Evolutionary conservation across 1,140 invertebrate genomes (phyloP).

Genomic region (Chrysomallon squamiferum): DNA sequence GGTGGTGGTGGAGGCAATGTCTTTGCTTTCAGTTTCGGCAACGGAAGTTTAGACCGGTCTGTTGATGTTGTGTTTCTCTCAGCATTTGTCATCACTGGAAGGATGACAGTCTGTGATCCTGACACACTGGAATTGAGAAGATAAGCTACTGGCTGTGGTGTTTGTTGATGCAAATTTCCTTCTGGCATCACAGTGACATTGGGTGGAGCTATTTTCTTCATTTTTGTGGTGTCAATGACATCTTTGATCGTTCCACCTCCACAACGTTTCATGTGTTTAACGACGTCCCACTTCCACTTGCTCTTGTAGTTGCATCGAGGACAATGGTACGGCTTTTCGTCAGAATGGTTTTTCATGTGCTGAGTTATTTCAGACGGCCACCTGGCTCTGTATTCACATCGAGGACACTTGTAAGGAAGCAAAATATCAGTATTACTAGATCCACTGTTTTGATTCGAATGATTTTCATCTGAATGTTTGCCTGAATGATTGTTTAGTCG

Average conservation of each 20-base stretch:
- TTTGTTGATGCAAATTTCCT: slow-evolving; percentile 32
- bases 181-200: slow-evolving; percentile 53
- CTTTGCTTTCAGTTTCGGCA: slow-evolving; percentile 1
- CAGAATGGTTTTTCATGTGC: slow-evolving; percentile 64
- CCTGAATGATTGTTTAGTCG: not conserved
- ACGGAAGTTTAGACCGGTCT: not conserved
- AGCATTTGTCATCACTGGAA: slow-evolving; percentile 6
- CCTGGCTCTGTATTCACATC: slow-evolving; percentile 60
- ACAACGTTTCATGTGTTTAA: slow-evolving; percentile 62
- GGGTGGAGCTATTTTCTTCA: slow-evolving; percentile 37
- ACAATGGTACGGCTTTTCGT: slow-evolving; percentile 62
- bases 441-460: not conserved
- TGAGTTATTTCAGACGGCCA: slow-evolving; percentile 64
- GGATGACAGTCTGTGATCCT: slow-evolving; percentile 9
- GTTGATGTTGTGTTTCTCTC: slow-evolving; percentile 6
- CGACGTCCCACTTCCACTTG: slow-evolving; percentile 66
- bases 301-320: slow-evolving; percentile 60
- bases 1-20: not conserved
- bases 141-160: slow-evolving; percentile 24
- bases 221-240: slow-evolving; percentile 58
- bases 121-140: slow-evolving; percentile 2
- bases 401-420: slow-evolving; percentile 58
- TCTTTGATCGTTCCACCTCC: slow-evolving; percentile 61
- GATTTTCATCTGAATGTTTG: not conserved
- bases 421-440: slow-evolving; percentile 23